A percentile compares a stretch with the other conserved stretches of the same genome.
phyloP scores from a whole-genome alignment of 2,888 invertebrate species.

The Cephus spinipes region DNA sequence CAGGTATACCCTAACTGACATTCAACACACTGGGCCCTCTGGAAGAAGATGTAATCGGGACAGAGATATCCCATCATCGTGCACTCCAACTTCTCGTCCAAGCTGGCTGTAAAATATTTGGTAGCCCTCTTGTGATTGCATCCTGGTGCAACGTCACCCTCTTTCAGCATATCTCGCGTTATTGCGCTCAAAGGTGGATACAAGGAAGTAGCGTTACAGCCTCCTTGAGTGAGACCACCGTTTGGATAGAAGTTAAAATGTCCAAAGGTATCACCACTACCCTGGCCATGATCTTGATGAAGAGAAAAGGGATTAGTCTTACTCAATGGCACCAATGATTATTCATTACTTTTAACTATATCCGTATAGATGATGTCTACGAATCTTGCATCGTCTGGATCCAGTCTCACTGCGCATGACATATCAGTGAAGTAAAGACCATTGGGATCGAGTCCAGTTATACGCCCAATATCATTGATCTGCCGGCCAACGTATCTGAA shows the following conservation, averaged over 20 bases:
- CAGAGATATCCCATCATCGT: slow-evolving; percentile 62
- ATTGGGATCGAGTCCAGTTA: slow-evolving; percentile 72
- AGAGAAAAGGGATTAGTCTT: background rate
- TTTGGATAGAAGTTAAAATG: slow-evolving; percentile 66
- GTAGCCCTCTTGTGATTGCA: slow-evolving; percentile 66
- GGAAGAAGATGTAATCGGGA: slow-evolving; percentile 51
- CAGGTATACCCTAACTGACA: slow-evolving; percentile 43
- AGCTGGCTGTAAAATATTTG: slow-evolving; percentile 59
- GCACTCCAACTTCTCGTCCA: slow-evolving; percentile 60
- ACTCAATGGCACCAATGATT: background rate
- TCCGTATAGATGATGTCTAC: slow-evolving; percentile 74
- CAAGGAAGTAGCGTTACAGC: slow-evolving; percentile 54
- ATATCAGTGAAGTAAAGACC: slow-evolving; percentile 71
- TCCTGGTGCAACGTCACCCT: slow-evolving; percentile 61
- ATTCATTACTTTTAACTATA: slow-evolving; percentile 48
- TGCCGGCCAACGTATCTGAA: slow-evolving; percentile 64
- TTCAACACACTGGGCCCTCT: slow-evolving; percentile 39
- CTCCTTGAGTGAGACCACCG: slow-evolving; percentile 60
- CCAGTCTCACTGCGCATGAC: slow-evolving; percentile 68
- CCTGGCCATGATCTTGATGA: slow-evolving; percentile 54
- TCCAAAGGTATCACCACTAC: slow-evolving; percentile 56
- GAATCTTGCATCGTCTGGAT: slow-evolving; percentile 69
- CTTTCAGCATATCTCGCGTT: slow-evolving; percentile 47
- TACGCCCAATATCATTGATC: slow-evolving; percentile 55
- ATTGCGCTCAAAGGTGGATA: slow-evolving; percentile 49